These are phyloP conservation scores for Mesembrinibis cayennensis DNA, from an alignment of 2,113 vertebrate genomes.

Conservation along the genomic window DNA sequence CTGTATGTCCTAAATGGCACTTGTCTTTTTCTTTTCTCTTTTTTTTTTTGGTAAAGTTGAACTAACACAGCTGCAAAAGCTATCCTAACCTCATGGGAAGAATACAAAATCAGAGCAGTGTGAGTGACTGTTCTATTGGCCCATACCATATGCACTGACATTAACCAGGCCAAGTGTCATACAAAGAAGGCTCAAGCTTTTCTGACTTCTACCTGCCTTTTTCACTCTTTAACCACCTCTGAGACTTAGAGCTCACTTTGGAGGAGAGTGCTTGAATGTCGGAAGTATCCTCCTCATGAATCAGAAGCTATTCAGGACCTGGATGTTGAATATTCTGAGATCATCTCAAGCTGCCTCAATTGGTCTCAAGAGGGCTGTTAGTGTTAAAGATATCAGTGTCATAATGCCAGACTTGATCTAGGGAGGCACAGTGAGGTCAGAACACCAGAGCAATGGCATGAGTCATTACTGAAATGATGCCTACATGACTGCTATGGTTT, in stretches of 20 bases:
- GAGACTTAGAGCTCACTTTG: not conserved
- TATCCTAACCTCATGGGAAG: not conserved
- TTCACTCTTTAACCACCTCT: not conserved
- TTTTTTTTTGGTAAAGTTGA: not conserved
- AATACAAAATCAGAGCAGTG: not conserved
- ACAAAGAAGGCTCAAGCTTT: not conserved
- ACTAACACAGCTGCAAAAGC: not conserved
- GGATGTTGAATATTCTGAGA: slow-evolving; percentile 30
- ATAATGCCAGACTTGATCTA: slow-evolving; percentile 46
- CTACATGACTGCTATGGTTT: not conserved
- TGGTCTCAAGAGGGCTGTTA: slow-evolving; percentile 25
- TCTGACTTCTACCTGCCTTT: not conserved
- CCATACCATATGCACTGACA: not conserved
- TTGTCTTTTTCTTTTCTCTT: rapidly evolving
- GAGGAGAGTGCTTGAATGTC: not conserved
- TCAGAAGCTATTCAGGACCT: not conserved
- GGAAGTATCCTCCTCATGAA: not conserved
- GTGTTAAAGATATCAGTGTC: slow-evolving; percentile 15
- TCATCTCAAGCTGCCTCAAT: slow-evolving; percentile 9
- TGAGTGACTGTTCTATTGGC: not conserved
- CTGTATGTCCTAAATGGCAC: not conserved
- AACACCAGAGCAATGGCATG: not conserved
- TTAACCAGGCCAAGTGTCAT: slow-evolving; percentile 20
- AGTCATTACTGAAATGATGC: slow-evolving; percentile 37
- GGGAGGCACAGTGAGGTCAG: not conserved